phyloP scores from a whole-genome alignment of 92 coral and sea anemone species.

The Zoanthus gigantus region DNA sequence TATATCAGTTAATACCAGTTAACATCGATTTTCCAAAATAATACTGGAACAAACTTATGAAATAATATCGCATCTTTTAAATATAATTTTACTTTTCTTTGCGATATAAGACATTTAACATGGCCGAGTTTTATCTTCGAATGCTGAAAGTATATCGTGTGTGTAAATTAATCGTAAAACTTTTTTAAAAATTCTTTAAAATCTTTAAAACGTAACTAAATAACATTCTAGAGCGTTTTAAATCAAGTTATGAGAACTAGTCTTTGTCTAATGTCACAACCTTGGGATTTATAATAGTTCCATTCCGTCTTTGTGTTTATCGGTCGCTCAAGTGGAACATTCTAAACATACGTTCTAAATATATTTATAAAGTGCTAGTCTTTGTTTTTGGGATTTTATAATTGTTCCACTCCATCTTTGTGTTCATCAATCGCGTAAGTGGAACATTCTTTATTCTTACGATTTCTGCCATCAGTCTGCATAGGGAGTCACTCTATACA shows the following conservation, averaged over 20 bases:
- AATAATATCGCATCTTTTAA: too few relatives aligned
- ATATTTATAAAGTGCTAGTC: neutral
- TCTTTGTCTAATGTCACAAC: neutral
- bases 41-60: too few relatives aligned
- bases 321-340: neutral
- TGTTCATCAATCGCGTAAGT: slow-evolving; percentile 8
- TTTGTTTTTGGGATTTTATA: slow-evolving; percentile 7
- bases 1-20: too few relatives aligned
- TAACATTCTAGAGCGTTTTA: neutral
- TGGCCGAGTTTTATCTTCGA: too few relatives aligned
- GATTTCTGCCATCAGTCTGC: neutral
- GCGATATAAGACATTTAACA: too few relatives aligned
- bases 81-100: too few relatives aligned
- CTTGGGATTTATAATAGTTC: neutral
- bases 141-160: too few relatives aligned
- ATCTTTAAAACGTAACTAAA: neutral
- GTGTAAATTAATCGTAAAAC: too few relatives aligned
- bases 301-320: neutral
- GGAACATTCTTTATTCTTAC: neutral
- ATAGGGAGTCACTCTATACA: neutral
- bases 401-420: slow-evolving; percentile 34
- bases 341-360: too few relatives aligned
- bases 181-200: too few relatives aligned
- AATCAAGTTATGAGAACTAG: neutral
- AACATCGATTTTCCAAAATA: too few relatives aligned